A percentile compares a stretch with the other conserved stretches of the same genome.
Conservation (phyloP, 1,140 invertebrate species). For the Atta cephalotes region DNA sequence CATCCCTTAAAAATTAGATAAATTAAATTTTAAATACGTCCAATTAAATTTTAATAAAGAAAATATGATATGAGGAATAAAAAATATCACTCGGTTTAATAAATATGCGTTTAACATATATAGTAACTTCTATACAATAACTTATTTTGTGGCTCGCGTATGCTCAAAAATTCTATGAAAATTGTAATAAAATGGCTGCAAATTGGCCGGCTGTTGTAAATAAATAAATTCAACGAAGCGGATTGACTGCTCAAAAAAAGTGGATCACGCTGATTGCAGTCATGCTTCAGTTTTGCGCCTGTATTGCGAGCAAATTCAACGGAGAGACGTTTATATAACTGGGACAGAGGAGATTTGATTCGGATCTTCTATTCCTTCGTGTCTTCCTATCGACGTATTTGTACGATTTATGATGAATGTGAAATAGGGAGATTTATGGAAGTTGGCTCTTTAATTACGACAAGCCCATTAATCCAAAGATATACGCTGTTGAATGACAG, state of each 20-base stretch:
- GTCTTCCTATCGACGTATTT: background rate
- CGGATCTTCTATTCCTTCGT: slow-evolving; percentile 12
- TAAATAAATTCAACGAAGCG: slow-evolving; percentile 67
- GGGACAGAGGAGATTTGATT: slow-evolving; percentile 25
- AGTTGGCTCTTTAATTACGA: slow-evolving; percentile 12
- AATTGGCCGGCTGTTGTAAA: slow-evolving; percentile 44
- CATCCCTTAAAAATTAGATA: background rate
- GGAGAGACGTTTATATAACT: slow-evolving; percentile 27
- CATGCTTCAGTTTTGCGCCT: background rate
- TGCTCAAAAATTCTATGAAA: slow-evolving; percentile 13
- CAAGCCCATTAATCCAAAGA: background rate
- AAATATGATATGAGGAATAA: background rate
- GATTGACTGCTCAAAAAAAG: slow-evolving; percentile 49
- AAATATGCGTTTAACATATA: background rate
- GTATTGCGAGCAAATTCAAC: slow-evolving; percentile 1
- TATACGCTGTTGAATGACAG: background rate
- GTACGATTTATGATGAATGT: background rate
- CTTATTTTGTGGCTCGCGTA: background rate
- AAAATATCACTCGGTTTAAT: background rate
- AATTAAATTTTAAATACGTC: background rate
- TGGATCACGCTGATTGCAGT: slow-evolving; percentile 14
- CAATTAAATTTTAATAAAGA: slow-evolving; percentile 5
- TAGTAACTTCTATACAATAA: background rate
- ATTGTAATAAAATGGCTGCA: slow-evolving; percentile 35
- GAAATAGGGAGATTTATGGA: slow-evolving; percentile 1